A percentile compares a stretch with the other conserved stretches of the same genome.
Evolutionary conservation across 2,113 vertebrate species (phyloP).

Genomic region (Tichodroma muraria): DNA sequence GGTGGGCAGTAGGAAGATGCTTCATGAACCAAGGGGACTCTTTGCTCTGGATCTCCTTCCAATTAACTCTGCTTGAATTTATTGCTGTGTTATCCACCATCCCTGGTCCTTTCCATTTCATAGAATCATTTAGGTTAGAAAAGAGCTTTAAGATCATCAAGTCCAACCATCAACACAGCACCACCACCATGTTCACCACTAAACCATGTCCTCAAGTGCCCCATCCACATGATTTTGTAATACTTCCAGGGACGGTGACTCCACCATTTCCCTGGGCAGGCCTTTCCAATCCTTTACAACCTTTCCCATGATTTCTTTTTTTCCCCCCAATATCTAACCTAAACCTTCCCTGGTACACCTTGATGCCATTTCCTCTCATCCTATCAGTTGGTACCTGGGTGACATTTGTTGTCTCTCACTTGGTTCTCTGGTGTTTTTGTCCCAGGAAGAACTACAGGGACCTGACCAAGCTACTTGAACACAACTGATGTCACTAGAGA

Average conservation of each 20-base stretch:
- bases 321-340: no score
- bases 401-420: not conserved
- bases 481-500: not conserved
- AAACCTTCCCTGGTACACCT: not conserved
- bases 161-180: not conserved
- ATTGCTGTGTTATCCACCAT: not conserved
- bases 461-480: not conserved
- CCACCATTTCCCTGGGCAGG: not conserved
- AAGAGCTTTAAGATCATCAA: not conserved
- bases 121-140: not conserved
- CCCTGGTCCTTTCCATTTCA: not conserved
- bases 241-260: not conserved
- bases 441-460: not conserved
- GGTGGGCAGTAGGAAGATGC: not conserved
- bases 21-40: not conserved
- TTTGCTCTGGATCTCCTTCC: not conserved
- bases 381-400: not conserved
- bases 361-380: not conserved
- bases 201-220: not conserved
- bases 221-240: not conserved
- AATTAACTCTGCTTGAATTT: not conserved
- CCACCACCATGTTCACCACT: not conserved
- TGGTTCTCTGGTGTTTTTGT: not conserved
- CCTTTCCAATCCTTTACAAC: not conserved
- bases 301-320: rapidly evolving